Evolutionary conservation across 2,888 invertebrate genomes (phyloP), one percentile per base, ranked within the genome.

Genomic region (Platynereis dumerilii): DNA sequence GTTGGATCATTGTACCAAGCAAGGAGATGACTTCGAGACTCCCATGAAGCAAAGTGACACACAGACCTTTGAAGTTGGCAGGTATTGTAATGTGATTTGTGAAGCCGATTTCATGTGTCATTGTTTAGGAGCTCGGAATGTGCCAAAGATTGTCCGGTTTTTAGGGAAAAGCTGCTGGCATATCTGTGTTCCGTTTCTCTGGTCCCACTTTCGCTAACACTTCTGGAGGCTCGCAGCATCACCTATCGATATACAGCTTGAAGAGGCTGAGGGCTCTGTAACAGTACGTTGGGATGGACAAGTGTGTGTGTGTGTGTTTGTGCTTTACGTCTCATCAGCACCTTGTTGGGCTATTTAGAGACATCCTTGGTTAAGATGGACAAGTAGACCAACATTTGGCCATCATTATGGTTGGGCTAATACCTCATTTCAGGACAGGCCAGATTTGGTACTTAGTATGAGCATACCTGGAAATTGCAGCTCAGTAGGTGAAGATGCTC

Each of bases 171-270:
- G 17, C 56, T 7, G 17, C 58, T 5, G 62, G 62, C 17, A 20
- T 42, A 28, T 42, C 24, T 20, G 62, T 62, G 7, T 34, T 22
- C 7, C 17, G 56, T 10, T 22, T 62, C 22, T 56, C 57, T 42
- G 39, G 42, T 26, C 52, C 55, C 12, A 62, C 62, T 2, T 62
- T 10, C 44, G 57, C 62, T 7, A 55, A 55, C 56, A 44, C 1
- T 57, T 22, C 57, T 62, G 28, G 62, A 62, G 27, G 55, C 39
- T 45, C 34, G 62, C 17, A 28, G 39, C n/a, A 24, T 62, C 10
- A 56, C 62, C 15, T 28, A 28, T 28, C 56, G 22, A 34, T 34
- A 58, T 5, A 28, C 29, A 20, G 17, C 34, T 34, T n/a, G 34
- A 28, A 7, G 22, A 58, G 20, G 22, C 17, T 3, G n/a, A 22